These are phyloP conservation scores for Synanthedon vespiformis DNA, from an alignment of 2,888 invertebrate species.

Conservation along the genomic window DNA sequence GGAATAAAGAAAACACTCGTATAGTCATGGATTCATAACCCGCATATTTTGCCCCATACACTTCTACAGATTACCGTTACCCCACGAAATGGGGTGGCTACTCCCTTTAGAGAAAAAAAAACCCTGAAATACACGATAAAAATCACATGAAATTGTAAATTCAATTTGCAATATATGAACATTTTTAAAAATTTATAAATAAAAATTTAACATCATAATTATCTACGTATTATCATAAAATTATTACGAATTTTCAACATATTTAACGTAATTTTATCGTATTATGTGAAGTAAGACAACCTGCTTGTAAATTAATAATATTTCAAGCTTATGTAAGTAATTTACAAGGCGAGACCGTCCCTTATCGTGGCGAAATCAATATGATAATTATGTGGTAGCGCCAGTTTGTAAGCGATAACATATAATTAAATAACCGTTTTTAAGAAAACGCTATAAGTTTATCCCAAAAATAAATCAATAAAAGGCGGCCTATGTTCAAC, in stretches of 20 bases:
- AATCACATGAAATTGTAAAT: neutral
- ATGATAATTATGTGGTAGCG: slow-evolving; percentile 30
- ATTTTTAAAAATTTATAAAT: neutral
- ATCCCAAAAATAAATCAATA: no score
- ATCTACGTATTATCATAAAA: neutral
- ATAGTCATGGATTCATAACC: slow-evolving; percentile 28
- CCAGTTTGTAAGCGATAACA: no score
- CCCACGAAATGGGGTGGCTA: slow-evolving; percentile 30
- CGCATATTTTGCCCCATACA: slow-evolving; percentile 48
- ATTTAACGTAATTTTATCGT: neutral
- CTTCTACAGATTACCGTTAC: slow-evolving; percentile 28
- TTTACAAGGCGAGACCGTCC: slow-evolving; percentile 16
- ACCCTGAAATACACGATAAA: neutral
- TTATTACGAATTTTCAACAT: no score
- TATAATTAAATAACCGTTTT: no score
- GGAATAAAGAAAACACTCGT: slow-evolving; percentile 27
- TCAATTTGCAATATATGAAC: neutral
- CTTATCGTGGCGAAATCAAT: slow-evolving; percentile 50
- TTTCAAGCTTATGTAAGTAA: slow-evolving; percentile 9
- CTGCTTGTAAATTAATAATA: slow-evolving; percentile 4
- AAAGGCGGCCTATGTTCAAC: no score
- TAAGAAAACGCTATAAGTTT: no score
- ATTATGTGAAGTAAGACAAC: neutral
- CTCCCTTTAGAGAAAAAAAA: slow-evolving; percentile 28
- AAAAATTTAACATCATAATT: neutral